Percentiles rank a stretch among this genome's conserved stretches.
phyloP scores from a whole-genome alignment of 1,140 invertebrate species.

The Anoplophora glabripennis region DNA sequence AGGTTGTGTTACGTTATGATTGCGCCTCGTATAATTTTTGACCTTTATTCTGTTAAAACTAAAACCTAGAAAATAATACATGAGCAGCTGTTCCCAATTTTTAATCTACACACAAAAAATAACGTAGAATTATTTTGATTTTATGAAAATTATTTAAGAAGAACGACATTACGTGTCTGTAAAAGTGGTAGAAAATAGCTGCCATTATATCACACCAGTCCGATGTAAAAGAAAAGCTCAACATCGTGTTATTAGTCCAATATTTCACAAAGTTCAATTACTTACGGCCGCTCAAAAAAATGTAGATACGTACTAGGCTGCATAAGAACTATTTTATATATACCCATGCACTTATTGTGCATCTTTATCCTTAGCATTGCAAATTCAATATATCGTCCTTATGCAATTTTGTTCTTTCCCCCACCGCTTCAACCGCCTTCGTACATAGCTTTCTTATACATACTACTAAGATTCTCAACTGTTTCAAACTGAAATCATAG shows the following conservation, averaged over 20 bases:
- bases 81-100: no score
- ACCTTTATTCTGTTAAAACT: no score
- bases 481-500: conserved; percentile 39
- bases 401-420: conserved; percentile 38
- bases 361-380: conserved; percentile 17
- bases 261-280: conserved; percentile 22
- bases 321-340: conserved; percentile 24
- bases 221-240: background rate
- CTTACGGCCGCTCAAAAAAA: conserved; percentile 17
- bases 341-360: conserved; percentile 21
- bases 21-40: no score
- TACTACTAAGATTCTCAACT: conserved; percentile 41
- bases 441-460: conserved; percentile 40
- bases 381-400: conserved; percentile 21
- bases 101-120: no score
- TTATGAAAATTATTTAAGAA: no score
- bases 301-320: conserved; percentile 21
- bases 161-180: no score
- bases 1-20: no score
- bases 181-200: no score
- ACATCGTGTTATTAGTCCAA: conserved; percentile 16
- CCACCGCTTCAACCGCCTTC: conserved; percentile 31
- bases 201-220: no score
- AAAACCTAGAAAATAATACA: no score
- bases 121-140: no score